A percentile compares a stretch with the other conserved stretches of the same genome.
Evolutionary conservation across 2,888 invertebrate genomes (phyloP).

Genomic region (Chrysolina oricalcia): DNA sequence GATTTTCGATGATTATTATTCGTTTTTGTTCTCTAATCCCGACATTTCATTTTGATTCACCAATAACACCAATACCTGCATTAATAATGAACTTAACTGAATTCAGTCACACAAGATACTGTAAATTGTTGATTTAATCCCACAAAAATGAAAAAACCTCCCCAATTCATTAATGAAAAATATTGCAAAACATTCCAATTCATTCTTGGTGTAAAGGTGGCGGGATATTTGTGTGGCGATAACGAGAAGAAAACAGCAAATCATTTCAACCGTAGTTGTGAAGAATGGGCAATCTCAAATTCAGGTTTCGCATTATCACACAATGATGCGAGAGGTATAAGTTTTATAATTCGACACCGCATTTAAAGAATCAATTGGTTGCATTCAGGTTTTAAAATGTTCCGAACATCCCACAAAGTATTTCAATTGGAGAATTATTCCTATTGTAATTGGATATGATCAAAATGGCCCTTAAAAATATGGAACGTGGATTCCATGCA

Average conservation of each 20-base stretch:
- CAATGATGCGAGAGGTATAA: not conserved
- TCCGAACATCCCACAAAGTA: not conserved
- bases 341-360: slow-evolving; percentile 28
- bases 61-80: no score
- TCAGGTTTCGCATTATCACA: not conserved
- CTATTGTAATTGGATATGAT: not conserved
- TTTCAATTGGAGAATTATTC: not conserved
- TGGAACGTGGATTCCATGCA: not conserved
- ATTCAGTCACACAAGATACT: no score
- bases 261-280: not conserved
- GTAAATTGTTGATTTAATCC: no score
- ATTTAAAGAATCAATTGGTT: slow-evolving; percentile 33
- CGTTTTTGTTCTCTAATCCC: no score
- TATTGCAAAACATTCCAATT: not conserved
- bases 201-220: not conserved
- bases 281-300: slow-evolving; percentile 2
- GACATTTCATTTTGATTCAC: no score
- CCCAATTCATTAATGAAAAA: no score
- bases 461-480: not conserved
- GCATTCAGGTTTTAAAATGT: slow-evolving; percentile 21
- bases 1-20: no score
- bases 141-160: no score
- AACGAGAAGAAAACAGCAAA: slow-evolving; percentile 7
- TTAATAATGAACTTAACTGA: no score
- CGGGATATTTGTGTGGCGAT: not conserved